A percentile compares a stretch with the other conserved stretches of the same genome.
Conservation (phyloP, 2,888 invertebrate genomes). For the Synergus umbraculus region DNA sequence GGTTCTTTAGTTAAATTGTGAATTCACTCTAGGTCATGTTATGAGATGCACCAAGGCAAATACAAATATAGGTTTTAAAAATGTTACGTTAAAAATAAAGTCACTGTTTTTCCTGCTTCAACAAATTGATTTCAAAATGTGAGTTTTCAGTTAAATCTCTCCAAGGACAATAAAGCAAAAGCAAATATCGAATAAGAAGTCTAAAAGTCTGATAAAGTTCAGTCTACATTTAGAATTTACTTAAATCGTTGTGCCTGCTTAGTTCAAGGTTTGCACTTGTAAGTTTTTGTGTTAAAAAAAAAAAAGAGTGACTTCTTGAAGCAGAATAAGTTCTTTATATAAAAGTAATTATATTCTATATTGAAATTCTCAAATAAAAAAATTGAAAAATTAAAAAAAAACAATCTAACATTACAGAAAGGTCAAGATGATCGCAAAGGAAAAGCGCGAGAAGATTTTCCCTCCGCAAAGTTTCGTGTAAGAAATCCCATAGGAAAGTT, state of each 20-base stretch:
- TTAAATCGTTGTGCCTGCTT: conserved; percentile 39
- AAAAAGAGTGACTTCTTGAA: conserved; percentile 21
- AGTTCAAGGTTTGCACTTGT: conserved; percentile 41
- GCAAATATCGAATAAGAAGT: conserved; percentile 15
- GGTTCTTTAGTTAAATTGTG: too few species aligned
- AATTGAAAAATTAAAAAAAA: background rate
- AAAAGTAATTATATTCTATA: conserved; percentile 3
- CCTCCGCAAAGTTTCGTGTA: background rate
- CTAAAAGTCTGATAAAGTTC: conserved; percentile 37
- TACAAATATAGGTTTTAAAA: background rate
- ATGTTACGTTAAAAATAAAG: background rate
- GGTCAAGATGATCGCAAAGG: background rate
- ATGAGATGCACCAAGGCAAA: background rate
- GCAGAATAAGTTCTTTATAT: conserved; percentile 29
- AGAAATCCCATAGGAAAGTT: conserved; percentile 1
- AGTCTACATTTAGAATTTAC: conserved; percentile 35
- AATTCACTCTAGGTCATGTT: background rate
- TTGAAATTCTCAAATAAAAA: background rate
- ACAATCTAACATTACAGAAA: background rate
- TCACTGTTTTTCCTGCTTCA: background rate
- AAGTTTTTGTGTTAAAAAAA: conserved; percentile 38
- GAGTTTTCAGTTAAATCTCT: background rate
- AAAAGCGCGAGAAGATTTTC: background rate
- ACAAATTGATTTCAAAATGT: background rate
- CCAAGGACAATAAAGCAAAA: background rate